phyloP scores from a whole-genome alignment of 2,113 vertebrate genomes.

The Osmerus eperlanus region DNA sequence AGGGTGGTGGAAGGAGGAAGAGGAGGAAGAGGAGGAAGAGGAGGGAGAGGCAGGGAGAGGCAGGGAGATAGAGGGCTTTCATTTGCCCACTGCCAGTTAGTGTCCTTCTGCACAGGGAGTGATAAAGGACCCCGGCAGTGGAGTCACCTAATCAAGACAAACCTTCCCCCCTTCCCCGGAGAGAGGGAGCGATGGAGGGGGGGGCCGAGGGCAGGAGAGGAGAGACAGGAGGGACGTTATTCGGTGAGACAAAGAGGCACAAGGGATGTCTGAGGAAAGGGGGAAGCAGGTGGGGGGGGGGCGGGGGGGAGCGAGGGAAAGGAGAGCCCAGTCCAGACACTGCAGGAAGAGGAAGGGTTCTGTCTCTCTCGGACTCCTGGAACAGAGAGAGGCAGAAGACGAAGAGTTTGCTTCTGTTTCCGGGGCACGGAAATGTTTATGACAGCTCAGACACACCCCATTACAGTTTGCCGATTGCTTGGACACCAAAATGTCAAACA shows the following conservation, averaged over 20 bases:
- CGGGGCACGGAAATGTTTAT: constrained; percentile 60
- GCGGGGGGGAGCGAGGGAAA: background rate
- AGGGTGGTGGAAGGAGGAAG: constrained; percentile 9
- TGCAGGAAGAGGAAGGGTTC: background rate
- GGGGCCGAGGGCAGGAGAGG: background rate
- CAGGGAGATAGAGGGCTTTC: constrained; percentile 64
- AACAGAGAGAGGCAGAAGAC: constrained; percentile 16
- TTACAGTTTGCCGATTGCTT: constrained; percentile 32
- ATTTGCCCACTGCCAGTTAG: constrained; percentile 68
- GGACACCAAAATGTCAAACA: too few relatives aligned
- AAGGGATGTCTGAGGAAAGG: too few relatives aligned
- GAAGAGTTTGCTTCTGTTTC: constrained; percentile 39
- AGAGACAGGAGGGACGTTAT: background rate
- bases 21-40: constrained; percentile 26
- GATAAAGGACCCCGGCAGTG: constrained; percentile 67
- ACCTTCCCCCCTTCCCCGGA: constrained; percentile 59
- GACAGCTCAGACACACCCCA: constrained; percentile 62
- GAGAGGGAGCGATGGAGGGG: constrained; percentile 12
- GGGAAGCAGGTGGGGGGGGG: background rate
- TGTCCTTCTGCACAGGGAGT: constrained; percentile 60
- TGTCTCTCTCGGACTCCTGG: too few relatives aligned
- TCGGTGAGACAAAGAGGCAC: background rate
- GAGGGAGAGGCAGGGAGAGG: constrained; percentile 39
- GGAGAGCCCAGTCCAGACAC: background rate
- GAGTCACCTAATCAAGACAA: constrained; percentile 69